Evolutionary conservation across 1,140 invertebrate genomes (phyloP).

Genomic region (Drosophila nigromelanica): DNA sequence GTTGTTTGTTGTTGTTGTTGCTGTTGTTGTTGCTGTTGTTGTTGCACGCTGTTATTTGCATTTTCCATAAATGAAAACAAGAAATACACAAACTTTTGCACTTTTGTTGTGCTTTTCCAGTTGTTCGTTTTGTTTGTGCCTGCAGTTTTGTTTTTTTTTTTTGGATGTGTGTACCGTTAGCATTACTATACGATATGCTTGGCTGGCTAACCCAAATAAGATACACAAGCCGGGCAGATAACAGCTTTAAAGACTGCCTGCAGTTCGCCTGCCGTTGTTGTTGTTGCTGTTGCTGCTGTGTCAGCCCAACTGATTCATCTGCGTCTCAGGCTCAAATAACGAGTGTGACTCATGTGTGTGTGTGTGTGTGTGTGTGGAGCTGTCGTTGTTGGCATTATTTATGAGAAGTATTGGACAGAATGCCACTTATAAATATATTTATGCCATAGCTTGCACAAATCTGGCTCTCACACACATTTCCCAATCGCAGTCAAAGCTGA

Average conservation of each 20-base stretch:
- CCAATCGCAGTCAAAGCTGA: slow-evolving; percentile 17
- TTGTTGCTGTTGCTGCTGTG: slow-evolving; percentile 38
- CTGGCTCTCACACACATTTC: slow-evolving; percentile 15
- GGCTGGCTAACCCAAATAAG: slow-evolving; percentile 78
- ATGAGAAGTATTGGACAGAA: slow-evolving; percentile 47
- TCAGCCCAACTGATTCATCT: slow-evolving; percentile 73
- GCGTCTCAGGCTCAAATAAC: slow-evolving; percentile 41
- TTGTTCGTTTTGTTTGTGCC: slow-evolving; percentile 50
- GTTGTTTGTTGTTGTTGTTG: slow-evolving; percentile 45
- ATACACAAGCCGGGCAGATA: slow-evolving; percentile 29
- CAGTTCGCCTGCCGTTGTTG: slow-evolving; percentile 17
- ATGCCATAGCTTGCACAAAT: slow-evolving; percentile 37
- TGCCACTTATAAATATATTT: slow-evolving; percentile 51
- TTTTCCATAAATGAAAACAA: slow-evolving; percentile 69
- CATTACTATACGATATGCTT: slow-evolving; percentile 52
- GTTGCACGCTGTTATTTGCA: slow-evolving; percentile 59
- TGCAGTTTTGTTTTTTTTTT: slow-evolving; percentile 41
- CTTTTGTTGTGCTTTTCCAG: slow-evolving; percentile 55
- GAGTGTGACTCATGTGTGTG: slow-evolving; percentile 60
- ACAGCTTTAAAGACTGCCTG: slow-evolving; percentile 37
- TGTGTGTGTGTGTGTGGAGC: slow-evolving; percentile 16
- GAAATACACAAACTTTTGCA: slow-evolving; percentile 44
- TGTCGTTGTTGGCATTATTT: slow-evolving; percentile 46
- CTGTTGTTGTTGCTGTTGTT: slow-evolving; percentile 35
- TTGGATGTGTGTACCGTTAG: slow-evolving; percentile 60